Conservation (phyloP, 2,888 invertebrate species). For the Colostygia pectinataria region DNA sequence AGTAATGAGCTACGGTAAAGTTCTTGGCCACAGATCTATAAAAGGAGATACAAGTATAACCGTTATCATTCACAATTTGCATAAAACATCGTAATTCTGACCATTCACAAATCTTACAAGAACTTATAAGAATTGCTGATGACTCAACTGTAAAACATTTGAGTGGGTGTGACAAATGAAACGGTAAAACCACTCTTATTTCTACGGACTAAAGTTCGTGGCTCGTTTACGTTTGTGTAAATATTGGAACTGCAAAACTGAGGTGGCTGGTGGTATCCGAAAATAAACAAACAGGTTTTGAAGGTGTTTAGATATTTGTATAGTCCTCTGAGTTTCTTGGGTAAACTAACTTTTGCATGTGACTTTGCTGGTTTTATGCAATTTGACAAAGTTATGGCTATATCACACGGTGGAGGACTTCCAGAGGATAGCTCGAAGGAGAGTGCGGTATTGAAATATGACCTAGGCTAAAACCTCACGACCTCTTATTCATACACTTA, state of each 20-base stretch:
- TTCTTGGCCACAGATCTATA: no score
- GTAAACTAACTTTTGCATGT: no score
- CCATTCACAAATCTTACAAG: slow-evolving; percentile 25
- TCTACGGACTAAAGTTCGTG: slow-evolving; percentile 18
- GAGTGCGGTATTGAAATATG: no score
- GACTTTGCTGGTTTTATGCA: no score
- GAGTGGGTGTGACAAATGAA: slow-evolving; percentile 16
- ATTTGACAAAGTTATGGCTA: no score
- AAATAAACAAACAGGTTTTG: slow-evolving; percentile 23
- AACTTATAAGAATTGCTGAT: slow-evolving; percentile 19
- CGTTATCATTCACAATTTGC: slow-evolving; percentile 12
- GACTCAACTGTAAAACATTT: slow-evolving; percentile 21
- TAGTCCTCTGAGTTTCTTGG: background rate
- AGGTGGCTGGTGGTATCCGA: background rate
- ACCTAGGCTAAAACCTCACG: no score
- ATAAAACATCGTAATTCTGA: slow-evolving; percentile 8
- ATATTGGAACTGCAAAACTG: slow-evolving; percentile 10
- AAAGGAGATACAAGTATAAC: slow-evolving; percentile 10
- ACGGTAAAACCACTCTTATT: slow-evolving; percentile 18
- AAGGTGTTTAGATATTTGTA: background rate
- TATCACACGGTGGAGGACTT: no score
- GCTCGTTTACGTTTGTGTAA: background rate
- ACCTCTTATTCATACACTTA: no score
- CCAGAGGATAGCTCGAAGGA: no score
- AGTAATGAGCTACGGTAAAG: no score